Percentiles rank a stretch among this genome's conserved stretches.
Conservation (phyloP, 2,888 invertebrate species). For the Parasteatoda lunata region DNA sequence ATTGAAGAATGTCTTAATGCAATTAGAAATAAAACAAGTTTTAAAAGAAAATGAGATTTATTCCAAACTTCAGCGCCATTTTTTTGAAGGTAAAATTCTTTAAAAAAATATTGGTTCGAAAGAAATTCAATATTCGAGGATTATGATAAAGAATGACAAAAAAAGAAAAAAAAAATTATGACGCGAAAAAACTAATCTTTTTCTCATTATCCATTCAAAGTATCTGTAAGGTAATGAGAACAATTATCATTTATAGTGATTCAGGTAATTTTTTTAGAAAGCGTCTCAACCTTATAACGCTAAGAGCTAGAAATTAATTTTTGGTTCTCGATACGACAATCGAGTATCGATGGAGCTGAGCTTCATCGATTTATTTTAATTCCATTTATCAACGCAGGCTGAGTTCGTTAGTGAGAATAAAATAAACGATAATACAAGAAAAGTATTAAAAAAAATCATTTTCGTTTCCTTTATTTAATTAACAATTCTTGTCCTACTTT, state of each 20-base stretch:
- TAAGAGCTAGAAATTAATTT: background rate
- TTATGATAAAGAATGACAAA: background rate
- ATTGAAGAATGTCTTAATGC: no score
- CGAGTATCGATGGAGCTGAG: constrained; percentile 45
- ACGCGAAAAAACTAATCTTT: constrained; percentile 13
- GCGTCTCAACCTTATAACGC: background rate
- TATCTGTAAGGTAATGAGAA: constrained; percentile 28
- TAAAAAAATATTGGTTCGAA: no score
- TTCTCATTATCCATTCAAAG: constrained; percentile 13
- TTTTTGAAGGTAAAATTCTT: no score
- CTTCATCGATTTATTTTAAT: constrained; percentile 59
- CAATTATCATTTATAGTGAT: constrained; percentile 44
- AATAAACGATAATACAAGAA: background rate
- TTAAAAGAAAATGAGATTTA: no score
- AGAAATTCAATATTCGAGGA: background rate
- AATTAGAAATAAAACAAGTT: no score
- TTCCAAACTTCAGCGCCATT: no score
- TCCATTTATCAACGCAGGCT: constrained; percentile 46
- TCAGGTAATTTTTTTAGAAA: background rate
- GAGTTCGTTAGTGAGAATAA: constrained; percentile 30
- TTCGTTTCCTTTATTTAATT: constrained; percentile 50
- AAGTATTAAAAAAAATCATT: constrained; percentile 37
- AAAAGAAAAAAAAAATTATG: background rate
- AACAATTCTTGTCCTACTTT: constrained; percentile 27
- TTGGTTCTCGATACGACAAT: constrained; percentile 18